These are phyloP conservation scores for Lomographa bimaculata DNA, from an alignment of 2,888 invertebrate species.

Conservation along the genomic window DNA sequence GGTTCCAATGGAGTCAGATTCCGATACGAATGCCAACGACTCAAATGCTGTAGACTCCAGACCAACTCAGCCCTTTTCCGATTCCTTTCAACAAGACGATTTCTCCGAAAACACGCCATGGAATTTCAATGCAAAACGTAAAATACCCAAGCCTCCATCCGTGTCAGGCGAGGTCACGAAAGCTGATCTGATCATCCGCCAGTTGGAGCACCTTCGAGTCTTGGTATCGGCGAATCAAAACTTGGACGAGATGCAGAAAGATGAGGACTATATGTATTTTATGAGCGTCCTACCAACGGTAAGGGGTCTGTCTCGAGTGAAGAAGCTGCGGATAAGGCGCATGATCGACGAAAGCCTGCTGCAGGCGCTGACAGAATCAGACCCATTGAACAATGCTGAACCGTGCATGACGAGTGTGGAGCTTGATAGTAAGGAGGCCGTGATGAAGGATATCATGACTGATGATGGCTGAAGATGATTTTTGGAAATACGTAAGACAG, in stretches of 20 bases:
- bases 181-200: constrained; percentile 8
- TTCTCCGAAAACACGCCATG: constrained; percentile 3
- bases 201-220: constrained; percentile 1
- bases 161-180: constrained; percentile 17
- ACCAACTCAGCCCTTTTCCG: too few species aligned
- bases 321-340: constrained; percentile 41
- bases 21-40: constrained; percentile 9
- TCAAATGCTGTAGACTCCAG: too few species aligned
- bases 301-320: constrained; percentile 36
- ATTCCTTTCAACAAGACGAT: constrained; percentile 6
- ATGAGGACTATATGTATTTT: constrained; percentile 39
- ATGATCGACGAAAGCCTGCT: constrained; percentile 43
- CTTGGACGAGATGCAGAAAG: constrained; percentile 1
- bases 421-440: constrained; percentile 12
- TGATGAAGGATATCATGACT: constrained; percentile 15
- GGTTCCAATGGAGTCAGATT: constrained; percentile 3
- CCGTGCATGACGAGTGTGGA: background rate
- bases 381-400: constrained; percentile 6
- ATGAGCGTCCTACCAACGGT: constrained; percentile 41
- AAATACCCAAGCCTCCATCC: too few species aligned
- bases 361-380: constrained; percentile 21
- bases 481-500: too few species aligned
- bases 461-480: constrained; percentile 6
- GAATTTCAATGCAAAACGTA: constrained; percentile 3
- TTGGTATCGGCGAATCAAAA: background rate